These are phyloP conservation scores for Drosophila maculinotata DNA, from an alignment of 2,888 invertebrate species.

Conservation along the genomic window DNA sequence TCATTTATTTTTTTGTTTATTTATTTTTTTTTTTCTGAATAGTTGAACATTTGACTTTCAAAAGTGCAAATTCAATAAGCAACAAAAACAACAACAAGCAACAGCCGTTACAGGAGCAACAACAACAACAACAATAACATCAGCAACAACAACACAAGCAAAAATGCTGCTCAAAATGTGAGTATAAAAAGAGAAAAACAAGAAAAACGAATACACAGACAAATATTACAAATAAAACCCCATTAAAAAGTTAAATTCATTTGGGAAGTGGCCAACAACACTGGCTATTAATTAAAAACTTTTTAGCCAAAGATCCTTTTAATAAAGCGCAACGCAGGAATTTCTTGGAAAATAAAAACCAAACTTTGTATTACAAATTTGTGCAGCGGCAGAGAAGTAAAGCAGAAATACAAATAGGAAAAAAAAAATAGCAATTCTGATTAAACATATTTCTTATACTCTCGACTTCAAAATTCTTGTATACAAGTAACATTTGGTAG, in stretches of 20 bases:
- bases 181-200: conserved; percentile 38
- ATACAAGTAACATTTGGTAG: too few relatives aligned
- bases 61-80: conserved; percentile 67
- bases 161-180: conserved; percentile 74
- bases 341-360: background rate
- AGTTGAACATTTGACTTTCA: conserved; percentile 70
- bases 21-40: conserved; percentile 36
- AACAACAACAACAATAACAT: conserved; percentile 27
- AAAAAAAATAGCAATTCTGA: too few relatives aligned
- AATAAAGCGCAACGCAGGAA: background rate
- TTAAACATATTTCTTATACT: too few relatives aligned
- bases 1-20: conserved; percentile 18
- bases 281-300: too few relatives aligned
- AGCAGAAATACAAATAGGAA: too few relatives aligned
- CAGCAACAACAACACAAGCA: conserved; percentile 28
- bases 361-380: background rate
- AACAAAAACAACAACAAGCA: conserved; percentile 43
- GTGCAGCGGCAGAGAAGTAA: background rate
- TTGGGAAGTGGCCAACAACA: background rate
- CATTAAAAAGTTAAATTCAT: background rate
- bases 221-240: background rate
- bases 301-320: background rate
- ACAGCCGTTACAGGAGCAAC: conserved; percentile 40
- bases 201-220: background rate
- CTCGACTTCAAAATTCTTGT: too few relatives aligned